phyloP scores from a whole-genome alignment of 2,797 vertebrate genomes.

The Cichlasoma orientale region DNA sequence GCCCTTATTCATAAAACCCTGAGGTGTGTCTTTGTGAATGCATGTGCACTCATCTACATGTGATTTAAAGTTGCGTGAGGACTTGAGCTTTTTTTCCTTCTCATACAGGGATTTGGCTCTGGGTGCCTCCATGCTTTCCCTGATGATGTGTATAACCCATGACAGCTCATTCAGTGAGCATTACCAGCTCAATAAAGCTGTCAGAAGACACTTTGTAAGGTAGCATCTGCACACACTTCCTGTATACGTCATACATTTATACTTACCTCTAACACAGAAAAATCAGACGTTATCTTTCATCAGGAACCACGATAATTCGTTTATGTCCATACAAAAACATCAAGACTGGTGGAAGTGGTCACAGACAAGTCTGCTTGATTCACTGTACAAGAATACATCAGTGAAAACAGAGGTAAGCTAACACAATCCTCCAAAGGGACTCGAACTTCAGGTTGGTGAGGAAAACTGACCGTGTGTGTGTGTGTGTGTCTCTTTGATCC shows the following conservation, averaged over 20 bases:
- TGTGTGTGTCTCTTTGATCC: neutral
- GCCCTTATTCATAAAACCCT: conserved; percentile 59
- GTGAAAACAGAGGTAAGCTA: conserved; percentile 56
- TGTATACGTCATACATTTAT: neutral
- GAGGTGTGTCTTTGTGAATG: conserved; percentile 49
- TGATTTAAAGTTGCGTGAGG: neutral
- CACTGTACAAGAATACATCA: conserved; percentile 59
- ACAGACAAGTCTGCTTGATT: conserved; percentile 69
- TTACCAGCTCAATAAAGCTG: conserved; percentile 71
- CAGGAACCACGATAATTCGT: conserved; percentile 59
- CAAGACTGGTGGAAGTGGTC: conserved; percentile 84
- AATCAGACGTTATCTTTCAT: conserved; percentile 1
- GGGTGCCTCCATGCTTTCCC: conserved; percentile 63
- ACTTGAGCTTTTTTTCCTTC: neutral
- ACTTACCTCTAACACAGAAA: neutral
- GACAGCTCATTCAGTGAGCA: conserved; percentile 62
- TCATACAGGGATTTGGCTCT: conserved; percentile 71
- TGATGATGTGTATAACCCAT: conserved; percentile 73
- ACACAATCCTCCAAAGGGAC: neutral
- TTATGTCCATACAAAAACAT: conserved; percentile 58
- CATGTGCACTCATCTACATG: neutral
- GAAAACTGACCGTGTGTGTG: neutral
- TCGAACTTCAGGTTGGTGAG: neutral
- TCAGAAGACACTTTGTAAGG: conserved; percentile 77
- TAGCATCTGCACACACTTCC: conserved; percentile 41